phyloP scores from a whole-genome alignment of 2,113 vertebrate species.

The Pristiophorus japonicus region DNA sequence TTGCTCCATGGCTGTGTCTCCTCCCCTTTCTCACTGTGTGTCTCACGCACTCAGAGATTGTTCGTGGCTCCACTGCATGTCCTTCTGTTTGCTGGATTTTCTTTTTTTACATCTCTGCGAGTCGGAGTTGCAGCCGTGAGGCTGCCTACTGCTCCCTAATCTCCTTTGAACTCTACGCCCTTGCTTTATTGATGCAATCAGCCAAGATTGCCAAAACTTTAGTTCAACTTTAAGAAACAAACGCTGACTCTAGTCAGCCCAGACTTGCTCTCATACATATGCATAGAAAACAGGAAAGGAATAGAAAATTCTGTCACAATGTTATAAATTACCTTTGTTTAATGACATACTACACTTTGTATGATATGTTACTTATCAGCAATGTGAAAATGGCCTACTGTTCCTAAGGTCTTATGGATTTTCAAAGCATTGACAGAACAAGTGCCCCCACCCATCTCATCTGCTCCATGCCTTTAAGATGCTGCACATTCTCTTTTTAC shows the following conservation, averaged over 20 bases:
- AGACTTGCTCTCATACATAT: background rate
- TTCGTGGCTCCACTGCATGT: background rate
- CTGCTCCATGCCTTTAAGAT: too few species aligned
- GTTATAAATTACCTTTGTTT: background rate
- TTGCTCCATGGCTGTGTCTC: background rate
- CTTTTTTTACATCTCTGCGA: background rate
- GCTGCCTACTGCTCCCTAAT: background rate
- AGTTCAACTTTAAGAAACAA: background rate
- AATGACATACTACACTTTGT: background rate
- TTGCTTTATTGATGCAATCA: background rate
- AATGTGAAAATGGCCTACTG: background rate
- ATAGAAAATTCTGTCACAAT: background rate
- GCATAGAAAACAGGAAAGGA: background rate
- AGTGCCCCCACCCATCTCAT: too few species aligned
- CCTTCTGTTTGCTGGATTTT: background rate
- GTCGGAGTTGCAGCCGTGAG: background rate
- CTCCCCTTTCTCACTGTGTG: background rate
- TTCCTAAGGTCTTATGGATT: background rate
- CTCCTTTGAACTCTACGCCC: background rate
- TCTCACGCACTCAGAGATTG: background rate
- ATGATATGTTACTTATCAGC: background rate
- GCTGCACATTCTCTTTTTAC: too few species aligned
- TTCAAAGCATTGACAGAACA: too few species aligned
- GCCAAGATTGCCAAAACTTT: background rate
- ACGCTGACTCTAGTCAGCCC: background rate